Evolutionary conservation across 2,888 invertebrate genomes (phyloP).

Genomic region (Microctonus aethiopoides): DNA sequence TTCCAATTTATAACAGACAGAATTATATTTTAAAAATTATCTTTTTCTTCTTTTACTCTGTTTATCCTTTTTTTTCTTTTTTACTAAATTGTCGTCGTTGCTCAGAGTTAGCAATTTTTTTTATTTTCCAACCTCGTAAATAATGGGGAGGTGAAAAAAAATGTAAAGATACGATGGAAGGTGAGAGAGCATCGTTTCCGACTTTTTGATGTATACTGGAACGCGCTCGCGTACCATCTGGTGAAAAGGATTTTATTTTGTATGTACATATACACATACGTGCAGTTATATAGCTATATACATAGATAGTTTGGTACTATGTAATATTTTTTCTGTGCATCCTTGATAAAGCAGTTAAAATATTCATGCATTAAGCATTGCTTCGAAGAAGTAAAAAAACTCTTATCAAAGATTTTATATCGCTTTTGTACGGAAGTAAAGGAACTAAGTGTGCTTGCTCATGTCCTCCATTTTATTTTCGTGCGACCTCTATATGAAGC

Average conservation of each 20-base stretch:
- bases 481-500: conserved; percentile 21
- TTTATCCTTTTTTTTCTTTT: neutral
- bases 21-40: too few relatives aligned
- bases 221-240: neutral
- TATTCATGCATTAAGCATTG: conserved; percentile 25
- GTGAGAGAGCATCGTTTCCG: conserved; percentile 13
- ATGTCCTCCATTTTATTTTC: conserved; percentile 1
- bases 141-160: conserved; percentile 3
- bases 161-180: conserved; percentile 11
- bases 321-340: conserved; percentile 9
- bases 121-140: conserved; percentile 5
- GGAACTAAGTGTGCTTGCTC: neutral
- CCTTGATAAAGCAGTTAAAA: conserved; percentile 20
- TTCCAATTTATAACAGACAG: too few relatives aligned
- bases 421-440: conserved; percentile 4
- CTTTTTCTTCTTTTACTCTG: too few relatives aligned
- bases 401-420: conserved; percentile 31
- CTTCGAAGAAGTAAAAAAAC: conserved; percentile 20
- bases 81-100: neutral
- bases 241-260: neutral
- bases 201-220: neutral
- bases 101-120: neutral
- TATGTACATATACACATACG: neutral
- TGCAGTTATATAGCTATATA: neutral
- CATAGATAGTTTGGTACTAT: neutral